Evolutionary conservation across 1,140 invertebrate genomes (phyloP).

Genomic region (Lepidostoma basale): DNA sequence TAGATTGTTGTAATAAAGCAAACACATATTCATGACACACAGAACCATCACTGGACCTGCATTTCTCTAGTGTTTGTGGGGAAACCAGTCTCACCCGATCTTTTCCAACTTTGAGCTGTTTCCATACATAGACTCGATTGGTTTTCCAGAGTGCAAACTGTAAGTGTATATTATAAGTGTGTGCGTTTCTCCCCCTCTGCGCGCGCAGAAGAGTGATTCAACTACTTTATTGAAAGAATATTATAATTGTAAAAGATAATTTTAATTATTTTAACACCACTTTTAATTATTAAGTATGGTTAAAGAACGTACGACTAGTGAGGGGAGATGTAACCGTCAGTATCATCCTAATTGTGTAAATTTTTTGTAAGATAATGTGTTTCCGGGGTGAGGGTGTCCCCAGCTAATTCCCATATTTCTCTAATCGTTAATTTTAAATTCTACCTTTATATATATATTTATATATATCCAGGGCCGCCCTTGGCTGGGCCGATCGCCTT

Average conservation of each 20-base stretch:
- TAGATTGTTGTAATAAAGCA: constrained; percentile 56
- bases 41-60: constrained; percentile 64
- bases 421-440: constrained; percentile 45
- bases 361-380: constrained; percentile 46
- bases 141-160: constrained; percentile 45
- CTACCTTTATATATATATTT: constrained; percentile 7
- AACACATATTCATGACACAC: constrained; percentile 64
- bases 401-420: constrained; percentile 39
- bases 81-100: constrained; percentile 44
- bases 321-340: constrained; percentile 38
- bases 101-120: constrained; percentile 43
- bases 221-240: constrained; percentile 44
- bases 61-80: constrained; percentile 62
- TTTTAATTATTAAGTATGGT: constrained; percentile 46
- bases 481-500: constrained; percentile 37
- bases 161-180: constrained; percentile 46
- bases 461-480: background rate
- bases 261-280: constrained; percentile 48
- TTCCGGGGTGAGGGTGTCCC: constrained; percentile 14
- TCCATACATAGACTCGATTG: constrained; percentile 43
- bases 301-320: constrained; percentile 40
- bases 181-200: constrained; percentile 42
- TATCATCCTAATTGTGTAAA: constrained; percentile 41
- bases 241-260: constrained; percentile 47
- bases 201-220: constrained; percentile 46